Evolutionary conservation across 2,888 invertebrate genomes (phyloP), one percentile per base, ranked within the genome.

Genomic region (Euspilapteryx auroguttella): DNA sequence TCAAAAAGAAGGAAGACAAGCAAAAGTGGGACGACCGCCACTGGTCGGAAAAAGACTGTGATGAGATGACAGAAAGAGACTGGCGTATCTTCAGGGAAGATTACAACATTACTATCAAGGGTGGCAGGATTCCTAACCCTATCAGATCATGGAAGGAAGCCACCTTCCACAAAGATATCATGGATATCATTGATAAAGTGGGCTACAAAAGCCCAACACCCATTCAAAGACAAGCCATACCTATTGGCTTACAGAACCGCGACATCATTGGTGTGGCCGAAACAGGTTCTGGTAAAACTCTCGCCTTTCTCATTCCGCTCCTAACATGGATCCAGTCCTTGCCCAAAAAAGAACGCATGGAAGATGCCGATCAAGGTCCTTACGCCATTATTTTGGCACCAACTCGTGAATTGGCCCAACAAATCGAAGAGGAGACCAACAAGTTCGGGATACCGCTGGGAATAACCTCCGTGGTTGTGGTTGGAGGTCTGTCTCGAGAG

Each of bases 31-130:
- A 99, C 62, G 98, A 99, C 56, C 83, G 99, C 4, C 99, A 99
- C 61, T 99, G 99, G 99, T 89, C 92, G 3, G 96, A 98, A 49
- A 99, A 99, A 57, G 86, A 86, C 7, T 69, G 87, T 1, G 85
- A 86, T 28, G 96, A 98, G 63, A 99, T 99, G 99, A 94, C 92
- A 0, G 98, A 99, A 58, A 81, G 99, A 45, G 99, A 99, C 77
- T 99, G 99, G 99, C 85, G 99, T 61, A 99, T 99, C 47, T 99
- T 99, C 59, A 83, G 97, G 37, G 99, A 99, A 65, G 99, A 99
- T 69, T 99, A 96, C 59, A 99, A 95, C 54, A 97, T 99, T 29
- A 91, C 95, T 3, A 92, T 98, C 34, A 99, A 99, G 66, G 96
- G 96, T 38, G 99, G 99, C 1, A 87, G 81, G 51, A 95, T 99